Base-by-base conservation (phyloP, 2,888 invertebrate species). In the Agriopis leucophaearia region DNA sequence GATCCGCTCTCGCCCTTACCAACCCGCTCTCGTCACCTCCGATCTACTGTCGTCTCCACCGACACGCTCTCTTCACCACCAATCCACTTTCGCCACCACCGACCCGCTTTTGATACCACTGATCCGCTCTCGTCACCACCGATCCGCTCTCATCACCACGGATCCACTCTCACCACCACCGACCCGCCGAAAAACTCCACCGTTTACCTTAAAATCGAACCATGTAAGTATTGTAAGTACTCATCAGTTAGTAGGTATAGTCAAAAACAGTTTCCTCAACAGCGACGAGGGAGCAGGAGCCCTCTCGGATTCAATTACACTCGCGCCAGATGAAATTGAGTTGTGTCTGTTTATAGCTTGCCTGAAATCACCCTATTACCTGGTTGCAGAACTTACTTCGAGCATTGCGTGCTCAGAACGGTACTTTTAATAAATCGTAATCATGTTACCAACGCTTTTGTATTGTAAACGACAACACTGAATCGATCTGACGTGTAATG, bases 221-320 rank as follows among this genome's bases (percentile, higher is more conserved):
- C 18, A 12, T 27, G 7, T 42, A 27, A 58, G 7, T 4, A 27
- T 13, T 56, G 60, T 68, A 47, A 40, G 51, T 55, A 15, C 38
- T 13, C 8, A 48, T 10, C 47, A 35, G 40, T 45, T 35, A 51
- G 66, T 57, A 57, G 63, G 59, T 69, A 64, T 38, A 69, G 70
- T 73, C 74, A 71, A 73, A 74, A 75, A 69, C 75, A 74, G 74
- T 74, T 71, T 69, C 69, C 71, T 47, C 63, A 51, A 45, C 60
- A 54, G 64, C 68, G 59, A 45, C 56, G 68, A 64, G 68, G 62
- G 70, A 67, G 68, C 67, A 52, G 59, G 70, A 64, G 64, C 70
- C 66, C 66, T 70, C 71, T 69, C 69, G 65, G 71, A 75, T 75
- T 75, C 72, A 75, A 75, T 75, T 75, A 74, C 72, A 69, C 70